These are phyloP conservation scores for Philypnodon macrostomus DNA, from an alignment of 2,797 vertebrate genomes.

Conservation along the genomic window DNA sequence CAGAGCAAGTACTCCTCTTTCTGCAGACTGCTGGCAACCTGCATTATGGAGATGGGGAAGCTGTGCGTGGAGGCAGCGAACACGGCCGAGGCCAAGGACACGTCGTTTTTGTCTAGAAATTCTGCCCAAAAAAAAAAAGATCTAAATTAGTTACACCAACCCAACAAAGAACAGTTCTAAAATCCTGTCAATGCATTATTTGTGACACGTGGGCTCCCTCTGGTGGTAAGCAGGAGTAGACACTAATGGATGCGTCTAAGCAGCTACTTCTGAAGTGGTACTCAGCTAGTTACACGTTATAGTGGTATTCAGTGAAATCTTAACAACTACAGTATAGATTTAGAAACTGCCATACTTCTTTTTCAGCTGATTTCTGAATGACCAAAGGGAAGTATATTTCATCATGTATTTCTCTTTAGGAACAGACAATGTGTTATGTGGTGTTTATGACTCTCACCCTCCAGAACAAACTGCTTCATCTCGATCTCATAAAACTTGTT, in stretches of 20 bases:
- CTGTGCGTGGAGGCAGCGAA: slow-evolving; percentile 94
- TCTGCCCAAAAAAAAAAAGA: slow-evolving; percentile 69
- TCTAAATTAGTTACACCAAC: neutral
- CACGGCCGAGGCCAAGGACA: slow-evolving; percentile 90
- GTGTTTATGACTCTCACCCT: slow-evolving; percentile 76
- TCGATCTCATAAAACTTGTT: slow-evolving; percentile 99
- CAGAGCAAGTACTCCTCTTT: slow-evolving; percentile 96
- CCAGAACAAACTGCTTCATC: slow-evolving; percentile 97
- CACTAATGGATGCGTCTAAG: too few species aligned
- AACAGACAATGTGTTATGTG: neutral
- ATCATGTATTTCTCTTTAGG: neutral
- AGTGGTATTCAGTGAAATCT: too few species aligned
- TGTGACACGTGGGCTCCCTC: too few species aligned
- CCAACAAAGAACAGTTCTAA: neutral
- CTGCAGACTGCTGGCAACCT: slow-evolving; percentile 88
- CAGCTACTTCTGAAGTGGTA: too few species aligned
- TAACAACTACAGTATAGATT: too few species aligned
- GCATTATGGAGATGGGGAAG: slow-evolving; percentile 95
- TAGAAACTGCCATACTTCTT: too few species aligned
- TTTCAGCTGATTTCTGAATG: too few species aligned
- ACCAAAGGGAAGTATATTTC: too few species aligned
- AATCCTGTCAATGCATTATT: too few species aligned
- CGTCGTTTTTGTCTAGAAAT: slow-evolving; percentile 97
- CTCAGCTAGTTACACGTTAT: too few species aligned
- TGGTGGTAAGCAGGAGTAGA: too few species aligned